Evolutionary conservation across 1,140 invertebrate species (phyloP), one percentile per base, ranked within the genome.

Genomic region (Drosophila watanabei): DNA sequence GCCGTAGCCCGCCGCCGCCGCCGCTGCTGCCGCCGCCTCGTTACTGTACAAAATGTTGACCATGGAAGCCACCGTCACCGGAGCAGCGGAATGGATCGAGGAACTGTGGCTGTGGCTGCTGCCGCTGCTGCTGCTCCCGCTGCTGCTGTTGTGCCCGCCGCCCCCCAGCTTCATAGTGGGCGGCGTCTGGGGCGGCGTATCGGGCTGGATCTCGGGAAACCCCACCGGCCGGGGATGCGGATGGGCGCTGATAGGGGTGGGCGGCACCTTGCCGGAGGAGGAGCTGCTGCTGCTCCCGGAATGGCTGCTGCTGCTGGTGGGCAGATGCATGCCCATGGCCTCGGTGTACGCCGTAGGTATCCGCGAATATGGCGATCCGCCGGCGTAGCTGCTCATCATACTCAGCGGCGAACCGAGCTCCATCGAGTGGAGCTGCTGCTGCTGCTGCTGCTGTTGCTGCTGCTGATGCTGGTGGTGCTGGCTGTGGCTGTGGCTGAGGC

Each of bases 131-230:
- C 32, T 80, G 68, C 33, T 62, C 63, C 28, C 72, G 63, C 6
- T 66, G 64, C 33, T 87, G 79, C 16, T 77, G 64, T 30, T 73
- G 62, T 51, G 65, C 49, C 37, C 77, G 70, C 56, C 58, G 48
- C 59, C 71, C 65, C 59, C 96, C 92, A 97, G 95, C 92, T 98
- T 98, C 96, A 98, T 97, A 93, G 97, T 98, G 91, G 97, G 97
- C 58, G 97, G 97, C 52, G 97, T 98, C 94, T 98, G 97, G 5
- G 97, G 97, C 65, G 97, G 97, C 24, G 97, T 98, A 87, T 93
- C 97, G 73, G 97, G 98, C 94, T 97, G 97, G 85, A 97, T 96
- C 90, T 97, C 97, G 83, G 96, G 96, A 94, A 97, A 97, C 92
- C 96, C 96, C 94, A 95, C 94, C 65, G 81, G 81, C 48, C 83